phyloP scores from a whole-genome alignment of 2,888 invertebrate genomes.

The Ommatoiulus sabulosus region DNA sequence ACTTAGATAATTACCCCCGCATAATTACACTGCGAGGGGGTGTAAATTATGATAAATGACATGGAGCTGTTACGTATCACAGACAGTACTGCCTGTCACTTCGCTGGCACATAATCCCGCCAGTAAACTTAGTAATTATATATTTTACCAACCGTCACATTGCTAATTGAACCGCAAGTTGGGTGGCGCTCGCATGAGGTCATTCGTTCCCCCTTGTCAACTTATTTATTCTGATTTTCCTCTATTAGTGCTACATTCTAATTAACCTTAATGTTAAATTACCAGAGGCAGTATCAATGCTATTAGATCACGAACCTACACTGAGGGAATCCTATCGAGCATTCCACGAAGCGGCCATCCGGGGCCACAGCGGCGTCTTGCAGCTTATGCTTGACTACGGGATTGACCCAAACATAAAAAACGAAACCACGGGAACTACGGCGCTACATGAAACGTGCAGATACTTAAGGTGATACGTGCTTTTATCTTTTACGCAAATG shows the following conservation, averaged over 20 bases:
- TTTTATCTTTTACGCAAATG: not conserved
- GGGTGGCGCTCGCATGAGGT: not conserved
- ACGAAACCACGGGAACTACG: constrained; percentile 46
- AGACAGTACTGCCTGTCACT: not conserved
- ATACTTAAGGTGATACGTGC: constrained; percentile 42
- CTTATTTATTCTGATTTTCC: not conserved
- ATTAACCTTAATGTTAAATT: not conserved
- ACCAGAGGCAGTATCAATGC: constrained; percentile 55
- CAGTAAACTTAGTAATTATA: not conserved
- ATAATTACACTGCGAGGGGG: not conserved
- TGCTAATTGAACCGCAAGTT: not conserved
- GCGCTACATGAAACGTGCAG: constrained; percentile 54
- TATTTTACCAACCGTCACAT: not conserved
- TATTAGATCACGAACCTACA: constrained; percentile 56
- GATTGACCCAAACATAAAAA: constrained; percentile 53
- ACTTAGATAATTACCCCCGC: not conserved
- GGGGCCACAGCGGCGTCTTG: constrained; percentile 54
- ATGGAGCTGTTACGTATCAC: not conserved
- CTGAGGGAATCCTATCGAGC: constrained; percentile 53
- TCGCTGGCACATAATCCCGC: not conserved
- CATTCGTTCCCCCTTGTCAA: not conserved
- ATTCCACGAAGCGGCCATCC: constrained; percentile 54
- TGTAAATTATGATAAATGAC: constrained; percentile 28
- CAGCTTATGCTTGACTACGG: constrained; percentile 56
- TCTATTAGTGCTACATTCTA: not conserved